Conservation (phyloP, 2,797 vertebrate genomes). For the Macropodus opercularis region DNA sequence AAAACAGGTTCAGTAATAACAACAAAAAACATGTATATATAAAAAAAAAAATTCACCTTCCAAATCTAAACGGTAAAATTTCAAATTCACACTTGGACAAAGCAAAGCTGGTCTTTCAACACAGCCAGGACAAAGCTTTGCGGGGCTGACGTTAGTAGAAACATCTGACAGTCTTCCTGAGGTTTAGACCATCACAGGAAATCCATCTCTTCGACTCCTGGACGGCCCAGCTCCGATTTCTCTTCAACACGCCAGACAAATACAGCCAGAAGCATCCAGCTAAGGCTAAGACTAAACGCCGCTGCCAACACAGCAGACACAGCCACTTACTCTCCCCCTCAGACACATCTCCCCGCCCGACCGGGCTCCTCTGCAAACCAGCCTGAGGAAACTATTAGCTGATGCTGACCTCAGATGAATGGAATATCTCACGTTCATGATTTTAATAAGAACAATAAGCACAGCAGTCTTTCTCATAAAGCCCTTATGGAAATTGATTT, state of each 20-base stretch:
- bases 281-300: constrained; percentile 70
- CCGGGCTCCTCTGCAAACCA: constrained; percentile 47
- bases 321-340: constrained; percentile 69
- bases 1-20: neutral
- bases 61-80: no score
- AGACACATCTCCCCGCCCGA: constrained; percentile 48
- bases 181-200: constrained; percentile 29
- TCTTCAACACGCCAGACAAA: constrained; percentile 56
- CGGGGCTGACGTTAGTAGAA: no score
- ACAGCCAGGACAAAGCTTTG: no score
- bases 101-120: no score
- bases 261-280: constrained; percentile 64
- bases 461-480: constrained; percentile 67
- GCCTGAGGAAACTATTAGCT: constrained; percentile 65
- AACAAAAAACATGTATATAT: neutral
- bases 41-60: no score
- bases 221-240: constrained; percentile 39
- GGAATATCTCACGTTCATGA: constrained; percentile 68
- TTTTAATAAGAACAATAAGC: constrained; percentile 78
- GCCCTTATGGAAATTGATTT: constrained; percentile 75
- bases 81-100: no score
- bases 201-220: constrained; percentile 59
- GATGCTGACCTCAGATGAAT: constrained; percentile 63
- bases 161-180: constrained; percentile 15
- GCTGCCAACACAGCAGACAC: constrained; percentile 72